Conservation (phyloP, 2,888 invertebrate genomes). For the Diarsia rubi region DNA sequence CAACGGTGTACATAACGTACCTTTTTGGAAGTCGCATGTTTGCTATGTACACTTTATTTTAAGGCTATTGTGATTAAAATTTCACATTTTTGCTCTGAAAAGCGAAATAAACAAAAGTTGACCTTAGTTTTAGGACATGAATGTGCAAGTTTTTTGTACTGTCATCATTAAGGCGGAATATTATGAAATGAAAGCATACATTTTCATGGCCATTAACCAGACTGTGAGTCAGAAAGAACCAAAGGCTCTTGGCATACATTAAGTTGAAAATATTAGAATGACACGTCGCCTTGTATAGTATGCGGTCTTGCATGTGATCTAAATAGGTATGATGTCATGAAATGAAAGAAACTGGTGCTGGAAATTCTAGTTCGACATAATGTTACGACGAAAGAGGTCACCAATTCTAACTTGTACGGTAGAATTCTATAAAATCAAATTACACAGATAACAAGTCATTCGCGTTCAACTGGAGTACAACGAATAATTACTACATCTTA, state of each 20-base stretch:
- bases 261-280: conserved; percentile 33
- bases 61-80: conserved; percentile 15
- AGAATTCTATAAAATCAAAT: conserved; percentile 2
- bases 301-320: conserved; percentile 10
- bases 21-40: conserved; percentile 32
- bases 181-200: conserved; percentile 1
- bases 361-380: not conserved
- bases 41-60: conserved; percentile 12
- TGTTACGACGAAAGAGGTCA: not conserved
- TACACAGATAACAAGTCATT: not conserved
- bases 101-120: conserved; percentile 13
- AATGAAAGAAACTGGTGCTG: conserved; percentile 4
- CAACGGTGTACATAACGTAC: conserved; percentile 13
- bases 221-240: conserved; percentile 44
- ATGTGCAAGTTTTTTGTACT: not conserved
- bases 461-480: not conserved
- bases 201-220: conserved; percentile 42
- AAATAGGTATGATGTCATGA: conserved; percentile 41
- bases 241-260: conserved; percentile 43
- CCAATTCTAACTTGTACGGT: not conserved
- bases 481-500: not conserved
- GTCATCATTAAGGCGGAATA: conserved; percentile 9
- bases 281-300: conserved; percentile 10
- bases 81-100: conserved; percentile 11
- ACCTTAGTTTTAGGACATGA: conserved; percentile 7